phyloP scores from a whole-genome alignment of 2,797 vertebrate species.

The Xenops minutus region DNA sequence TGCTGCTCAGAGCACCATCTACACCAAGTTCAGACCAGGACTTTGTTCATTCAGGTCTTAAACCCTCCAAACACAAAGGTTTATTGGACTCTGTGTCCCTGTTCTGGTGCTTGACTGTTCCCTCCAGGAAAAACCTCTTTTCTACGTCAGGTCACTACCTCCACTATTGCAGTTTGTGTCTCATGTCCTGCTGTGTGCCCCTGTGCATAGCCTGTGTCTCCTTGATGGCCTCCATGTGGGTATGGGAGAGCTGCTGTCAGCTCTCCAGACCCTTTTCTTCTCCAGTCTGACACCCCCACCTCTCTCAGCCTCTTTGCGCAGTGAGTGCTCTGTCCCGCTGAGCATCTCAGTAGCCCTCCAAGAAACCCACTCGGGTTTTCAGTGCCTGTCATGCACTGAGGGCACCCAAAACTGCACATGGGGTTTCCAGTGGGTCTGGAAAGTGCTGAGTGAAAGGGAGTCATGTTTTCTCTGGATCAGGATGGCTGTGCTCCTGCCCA shows the following conservation, averaged over 20 bases:
- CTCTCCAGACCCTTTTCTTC: neutral
- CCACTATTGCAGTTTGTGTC: neutral
- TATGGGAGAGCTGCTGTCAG: neutral
- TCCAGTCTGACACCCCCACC: neutral
- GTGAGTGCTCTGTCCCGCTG: neutral
- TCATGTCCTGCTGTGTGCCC: neutral
- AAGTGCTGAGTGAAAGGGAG: neutral
- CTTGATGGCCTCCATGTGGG: neutral
- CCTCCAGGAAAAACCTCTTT: neutral
- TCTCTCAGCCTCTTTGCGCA: neutral
- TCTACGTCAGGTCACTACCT: neutral
- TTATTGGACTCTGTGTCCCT: neutral
- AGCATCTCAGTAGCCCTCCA: neutral
- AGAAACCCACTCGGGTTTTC: neutral
- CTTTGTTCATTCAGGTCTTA: neutral
- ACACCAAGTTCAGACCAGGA: neutral
- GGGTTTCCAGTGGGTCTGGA: neutral
- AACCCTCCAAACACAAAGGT: neutral
- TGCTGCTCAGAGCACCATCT: neutral
- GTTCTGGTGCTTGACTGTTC: neutral
- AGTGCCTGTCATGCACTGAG: neutral
- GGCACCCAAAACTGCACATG: neutral
- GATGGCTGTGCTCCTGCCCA: neutral
- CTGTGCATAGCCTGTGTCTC: neutral
- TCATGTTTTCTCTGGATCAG: fast-evolving